A percentile compares a stretch with the other conserved stretches of the same genome.
Evolutionary conservation across 2,888 invertebrate species (phyloP).

Genomic region (Lasioglossum leucozonium): DNA sequence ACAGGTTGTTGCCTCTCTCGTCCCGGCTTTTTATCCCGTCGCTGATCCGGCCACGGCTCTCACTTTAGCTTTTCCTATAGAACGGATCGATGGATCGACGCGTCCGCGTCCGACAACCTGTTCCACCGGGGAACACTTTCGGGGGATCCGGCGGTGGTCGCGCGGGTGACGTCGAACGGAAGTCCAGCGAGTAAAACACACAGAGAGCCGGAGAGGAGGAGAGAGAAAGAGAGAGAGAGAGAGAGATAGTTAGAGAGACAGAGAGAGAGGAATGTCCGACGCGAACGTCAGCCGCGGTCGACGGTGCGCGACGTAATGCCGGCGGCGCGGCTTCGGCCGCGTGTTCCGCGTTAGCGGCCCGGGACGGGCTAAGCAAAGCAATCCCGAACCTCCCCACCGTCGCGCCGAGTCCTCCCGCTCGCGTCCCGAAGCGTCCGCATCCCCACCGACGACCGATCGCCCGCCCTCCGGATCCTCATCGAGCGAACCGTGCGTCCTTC

Average conservation of each 20-base stretch:
- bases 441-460: slow-evolving; percentile 50
- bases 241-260: not conserved
- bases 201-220: no score
- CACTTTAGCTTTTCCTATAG: not conserved
- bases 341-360: slow-evolving; percentile 81
- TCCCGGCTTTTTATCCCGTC: not conserved
- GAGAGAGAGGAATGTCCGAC: slow-evolving; percentile 23
- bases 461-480: slow-evolving; percentile 55
- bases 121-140: slow-evolving; percentile 3
- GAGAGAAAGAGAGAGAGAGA: not conserved
- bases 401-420: slow-evolving; percentile 49
- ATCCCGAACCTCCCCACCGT: slow-evolving; percentile 66
- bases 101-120: not conserved
- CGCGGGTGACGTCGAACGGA: not conserved
- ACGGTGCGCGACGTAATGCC: slow-evolving; percentile 84
- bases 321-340: slow-evolving; percentile 76
- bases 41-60: not conserved
- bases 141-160: slow-evolving; percentile 14
- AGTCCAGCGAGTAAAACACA: not conserved
- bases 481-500: slow-evolving; percentile 1
- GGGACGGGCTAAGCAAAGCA: slow-evolving; percentile 78
- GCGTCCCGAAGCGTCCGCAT: slow-evolving; percentile 38
- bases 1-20: slow-evolving; percentile 47
- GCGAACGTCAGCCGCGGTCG: slow-evolving; percentile 82
- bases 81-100: not conserved